A percentile compares a stretch with the other conserved stretches of the same genome.
Evolutionary conservation across 1,140 invertebrate genomes (phyloP).

Genomic region (Oppia nitens): DNA sequence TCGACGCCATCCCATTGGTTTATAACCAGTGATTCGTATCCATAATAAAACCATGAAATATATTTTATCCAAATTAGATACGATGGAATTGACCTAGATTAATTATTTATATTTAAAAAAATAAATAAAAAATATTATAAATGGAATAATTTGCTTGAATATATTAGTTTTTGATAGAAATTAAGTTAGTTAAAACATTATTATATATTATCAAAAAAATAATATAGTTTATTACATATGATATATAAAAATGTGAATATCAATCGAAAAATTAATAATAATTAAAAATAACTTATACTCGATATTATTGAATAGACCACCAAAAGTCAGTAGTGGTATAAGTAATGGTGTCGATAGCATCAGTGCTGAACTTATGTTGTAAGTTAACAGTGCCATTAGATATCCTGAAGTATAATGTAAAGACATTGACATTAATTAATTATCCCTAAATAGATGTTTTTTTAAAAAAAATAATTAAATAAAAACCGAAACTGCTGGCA

Average conservation of each 20-base stretch:
- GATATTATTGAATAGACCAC: slow-evolving; percentile 88
- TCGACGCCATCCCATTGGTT: slow-evolving; percentile 72
- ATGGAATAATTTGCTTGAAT: no score
- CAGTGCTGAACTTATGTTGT: slow-evolving; percentile 60
- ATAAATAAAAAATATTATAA: no score
- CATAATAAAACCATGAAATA: slow-evolving; percentile 86
- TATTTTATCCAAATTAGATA: slow-evolving; percentile 83
- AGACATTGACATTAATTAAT: no score
- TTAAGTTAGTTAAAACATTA: no score
- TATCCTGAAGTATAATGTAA: slow-evolving; percentile 63
- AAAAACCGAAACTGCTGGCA: slow-evolving; percentile 29
- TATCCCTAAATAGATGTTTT: no score
- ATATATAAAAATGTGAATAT: no score
- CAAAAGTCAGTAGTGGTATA: slow-evolving; percentile 81
- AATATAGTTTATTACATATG: no score
- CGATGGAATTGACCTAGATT: slow-evolving; percentile 54
- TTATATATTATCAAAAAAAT: no score
- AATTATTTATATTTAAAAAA: slow-evolving; percentile 24
- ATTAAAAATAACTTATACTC: no score
- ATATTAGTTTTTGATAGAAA: no score
- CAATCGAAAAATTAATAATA: no score
- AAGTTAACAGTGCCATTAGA: slow-evolving; percentile 65
- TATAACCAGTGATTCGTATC: slow-evolving; percentile 76
- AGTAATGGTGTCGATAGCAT: slow-evolving; percentile 77
- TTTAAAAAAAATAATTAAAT: no score